Conservation (phyloP, 2,797 vertebrate genomes). For the Choloepus didactylus region DNA sequence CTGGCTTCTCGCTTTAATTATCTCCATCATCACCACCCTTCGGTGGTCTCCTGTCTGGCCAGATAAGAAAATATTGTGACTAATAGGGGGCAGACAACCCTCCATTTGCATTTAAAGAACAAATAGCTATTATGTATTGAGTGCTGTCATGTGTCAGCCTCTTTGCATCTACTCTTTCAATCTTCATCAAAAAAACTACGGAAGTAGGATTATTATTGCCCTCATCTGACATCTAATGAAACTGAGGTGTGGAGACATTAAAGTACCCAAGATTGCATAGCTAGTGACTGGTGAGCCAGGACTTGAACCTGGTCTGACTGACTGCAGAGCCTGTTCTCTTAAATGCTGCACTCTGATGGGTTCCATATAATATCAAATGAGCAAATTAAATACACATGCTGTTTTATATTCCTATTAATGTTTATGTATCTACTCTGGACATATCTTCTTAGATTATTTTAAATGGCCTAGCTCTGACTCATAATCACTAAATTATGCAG, state of each 20-base stretch:
- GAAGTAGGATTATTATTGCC: background rate
- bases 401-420: background rate
- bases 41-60: background rate
- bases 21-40: background rate
- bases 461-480: background rate
- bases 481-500: background rate
- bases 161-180: background rate
- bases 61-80: conserved; percentile 27
- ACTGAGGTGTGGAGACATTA: background rate
- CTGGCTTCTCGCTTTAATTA: conserved; percentile 42
- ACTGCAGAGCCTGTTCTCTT: background rate
- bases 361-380: background rate
- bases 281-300: background rate
- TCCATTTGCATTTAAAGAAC: conserved; percentile 9
- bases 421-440: background rate
- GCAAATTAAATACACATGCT: background rate
- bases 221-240: background rate
- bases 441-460: conserved; percentile 38
- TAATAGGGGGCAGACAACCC: background rate
- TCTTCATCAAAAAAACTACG: conserved; percentile 1
- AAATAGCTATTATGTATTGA: background rate
- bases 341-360: background rate
- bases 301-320: background rate
- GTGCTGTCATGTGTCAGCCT: background rate
- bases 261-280: background rate